phyloP scores from a whole-genome alignment of 2,888 invertebrate genomes.

The Epinotia brunnichana region DNA sequence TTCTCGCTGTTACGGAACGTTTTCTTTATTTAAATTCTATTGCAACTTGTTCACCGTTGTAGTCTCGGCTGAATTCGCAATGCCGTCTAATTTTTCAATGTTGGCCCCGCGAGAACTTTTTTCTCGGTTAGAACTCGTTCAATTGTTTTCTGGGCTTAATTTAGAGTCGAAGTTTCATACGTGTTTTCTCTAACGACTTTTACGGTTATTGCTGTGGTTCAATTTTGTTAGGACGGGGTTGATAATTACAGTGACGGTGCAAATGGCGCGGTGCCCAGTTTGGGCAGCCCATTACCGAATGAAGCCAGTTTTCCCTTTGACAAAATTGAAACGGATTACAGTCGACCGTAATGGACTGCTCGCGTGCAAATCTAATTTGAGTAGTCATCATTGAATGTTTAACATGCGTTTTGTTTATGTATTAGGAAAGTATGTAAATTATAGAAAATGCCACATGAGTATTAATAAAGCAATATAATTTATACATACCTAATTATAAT shows the following conservation, averaged over 20 bases:
- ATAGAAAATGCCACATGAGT: not conserved
- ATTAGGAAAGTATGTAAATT: not conserved
- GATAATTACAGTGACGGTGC: constrained; percentile 61
- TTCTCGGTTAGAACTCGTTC: constrained; percentile 45
- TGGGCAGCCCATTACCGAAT: constrained; percentile 56
- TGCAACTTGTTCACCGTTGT: constrained; percentile 83
- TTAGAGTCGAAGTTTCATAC: constrained; percentile 60
- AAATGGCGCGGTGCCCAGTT: constrained; percentile 56
- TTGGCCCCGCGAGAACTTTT: constrained; percentile 60
- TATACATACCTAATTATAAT: not conserved
- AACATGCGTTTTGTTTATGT: not conserved
- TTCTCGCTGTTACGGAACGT: constrained; percentile 75
- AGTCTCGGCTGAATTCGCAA: constrained; percentile 73
- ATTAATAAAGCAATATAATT: constrained; percentile 5
- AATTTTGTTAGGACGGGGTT: constrained; percentile 68
- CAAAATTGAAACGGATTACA: constrained; percentile 71
- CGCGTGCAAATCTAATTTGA: constrained; percentile 65
- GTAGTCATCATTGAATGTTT: constrained; percentile 53
- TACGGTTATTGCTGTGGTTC: constrained; percentile 66
- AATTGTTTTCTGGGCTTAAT: constrained; percentile 66
- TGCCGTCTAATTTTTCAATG: constrained; percentile 73
- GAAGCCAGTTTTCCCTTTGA: constrained; percentile 61
- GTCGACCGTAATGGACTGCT: constrained; percentile 64
- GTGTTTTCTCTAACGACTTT: constrained; percentile 58
- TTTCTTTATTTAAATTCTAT: constrained; percentile 83